Conservation (phyloP, 1,140 invertebrate genomes). For the Aphis gossypii region DNA sequence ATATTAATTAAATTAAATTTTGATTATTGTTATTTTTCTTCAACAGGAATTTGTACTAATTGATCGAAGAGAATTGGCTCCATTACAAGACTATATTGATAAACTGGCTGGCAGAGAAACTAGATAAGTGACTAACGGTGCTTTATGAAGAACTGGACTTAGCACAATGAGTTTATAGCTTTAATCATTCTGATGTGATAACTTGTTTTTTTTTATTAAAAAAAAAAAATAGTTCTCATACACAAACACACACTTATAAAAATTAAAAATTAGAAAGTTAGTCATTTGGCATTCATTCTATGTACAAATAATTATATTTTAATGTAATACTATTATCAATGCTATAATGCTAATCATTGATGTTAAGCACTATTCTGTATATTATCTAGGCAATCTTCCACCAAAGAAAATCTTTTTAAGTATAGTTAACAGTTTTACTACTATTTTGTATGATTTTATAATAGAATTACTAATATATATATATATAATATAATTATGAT, state of each 20-base stretch:
- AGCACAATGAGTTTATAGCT: constrained; percentile 24
- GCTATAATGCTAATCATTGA: constrained; percentile 40
- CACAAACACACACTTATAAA: not conserved
- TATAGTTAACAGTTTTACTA: constrained; percentile 47
- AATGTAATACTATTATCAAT: constrained; percentile 26
- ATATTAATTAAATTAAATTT: not conserved
- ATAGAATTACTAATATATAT: constrained; percentile 49
- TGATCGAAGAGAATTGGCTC: constrained; percentile 93
- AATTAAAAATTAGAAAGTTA: not conserved
- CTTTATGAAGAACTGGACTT: not conserved
- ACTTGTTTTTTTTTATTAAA: constrained; percentile 25
- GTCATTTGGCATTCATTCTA: constrained; percentile 39
- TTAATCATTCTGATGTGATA: constrained; percentile 48
- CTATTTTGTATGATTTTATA: constrained; percentile 56
- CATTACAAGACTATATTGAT: constrained; percentile 96
- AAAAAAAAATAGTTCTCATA: constrained; percentile 21
- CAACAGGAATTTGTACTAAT: constrained; percentile 96
- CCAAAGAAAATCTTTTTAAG: constrained; percentile 52
- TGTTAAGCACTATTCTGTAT: constrained; percentile 45
- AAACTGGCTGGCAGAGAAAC: constrained; percentile 85
- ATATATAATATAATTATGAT: not conserved
- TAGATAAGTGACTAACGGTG: constrained; percentile 44
- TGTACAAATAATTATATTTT: constrained; percentile 47
- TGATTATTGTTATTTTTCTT: constrained; percentile 58
- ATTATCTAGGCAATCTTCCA: constrained; percentile 37